These are phyloP conservation scores for Pogonomyrmex barbatus DNA, from an alignment of 1,140 invertebrate species.

Conservation along the genomic window DNA sequence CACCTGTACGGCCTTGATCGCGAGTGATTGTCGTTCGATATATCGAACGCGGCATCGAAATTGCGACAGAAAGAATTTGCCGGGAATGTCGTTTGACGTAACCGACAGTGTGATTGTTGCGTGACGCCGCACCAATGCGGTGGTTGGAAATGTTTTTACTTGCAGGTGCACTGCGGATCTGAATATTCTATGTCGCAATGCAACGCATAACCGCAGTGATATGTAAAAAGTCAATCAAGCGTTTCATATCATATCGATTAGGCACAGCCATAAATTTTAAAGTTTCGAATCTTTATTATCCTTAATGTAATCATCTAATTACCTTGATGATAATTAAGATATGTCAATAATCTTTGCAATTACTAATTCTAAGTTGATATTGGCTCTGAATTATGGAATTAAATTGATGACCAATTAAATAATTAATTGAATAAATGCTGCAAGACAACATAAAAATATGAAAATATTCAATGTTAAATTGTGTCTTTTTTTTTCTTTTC, in stretches of 20 bases:
- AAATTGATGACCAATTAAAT: background rate
- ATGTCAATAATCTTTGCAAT: background rate
- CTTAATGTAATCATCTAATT: background rate
- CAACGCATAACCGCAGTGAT: conserved; percentile 34
- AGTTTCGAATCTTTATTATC: background rate
- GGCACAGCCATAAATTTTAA: background rate
- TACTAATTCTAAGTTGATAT: background rate
- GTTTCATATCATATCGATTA: background rate
- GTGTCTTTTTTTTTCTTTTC: background rate
- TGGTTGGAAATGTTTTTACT: conserved; percentile 39
- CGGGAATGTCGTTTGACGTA: conserved; percentile 53
- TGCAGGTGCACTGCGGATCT: conserved; percentile 55
- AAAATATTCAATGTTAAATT: conserved; percentile 1
- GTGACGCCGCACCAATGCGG: conserved; percentile 28
- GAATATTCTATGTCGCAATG: conserved; percentile 65
- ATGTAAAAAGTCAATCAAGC: background rate
- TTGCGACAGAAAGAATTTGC: conserved; percentile 52
- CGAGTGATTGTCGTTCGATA: conserved; percentile 53
- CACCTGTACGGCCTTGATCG: conserved; percentile 47
- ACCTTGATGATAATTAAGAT: background rate
- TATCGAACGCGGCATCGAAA: conserved; percentile 55
- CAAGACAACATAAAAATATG: background rate
- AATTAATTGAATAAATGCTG: background rate
- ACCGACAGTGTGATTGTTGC: conserved; percentile 52
- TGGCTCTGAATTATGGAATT: background rate